Evolutionary conservation across 2,797 vertebrate species (phyloP), one percentile per base, ranked within the genome.

Genomic region (Sandelia bainsii): DNA sequence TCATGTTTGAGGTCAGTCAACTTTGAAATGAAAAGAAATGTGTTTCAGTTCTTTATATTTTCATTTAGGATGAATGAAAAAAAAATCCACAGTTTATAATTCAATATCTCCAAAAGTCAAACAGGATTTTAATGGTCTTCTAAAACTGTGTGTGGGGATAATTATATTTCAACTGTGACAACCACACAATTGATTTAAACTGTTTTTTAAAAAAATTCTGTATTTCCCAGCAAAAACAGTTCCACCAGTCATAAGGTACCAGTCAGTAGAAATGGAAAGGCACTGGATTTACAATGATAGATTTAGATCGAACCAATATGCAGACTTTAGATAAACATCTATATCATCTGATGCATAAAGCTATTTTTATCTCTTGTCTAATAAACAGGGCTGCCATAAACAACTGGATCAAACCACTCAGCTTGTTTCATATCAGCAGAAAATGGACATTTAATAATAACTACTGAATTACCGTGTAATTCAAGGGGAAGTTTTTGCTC

Each of bases 11-110:
- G 65, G 58, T 79, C 62, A 69, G 37, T 17, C 1, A 8, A 52
- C 34, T 52, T 61, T 19, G 25, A 71, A 65, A 11, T 62, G 11
- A 58, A 71, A 54, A 10, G 34, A 52, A 19, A 44, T 60, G 37
- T 66, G 22, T 57, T 61, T 39, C 39, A 54, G 1, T 39, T 44
- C 20, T 56, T 3, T 13, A 29, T 50, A 32, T 53, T 53, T 80
- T 58, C 37, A 54, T 44, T 52, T 23, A 32, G 45, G 1, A 46
- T n/a, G 39, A 52, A 19, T 6, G 1, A 3, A n/a, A 10, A 37
- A 44, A 17, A 2, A 19, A 49, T 20, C 44, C 14, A n/a, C 14
- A 0, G 11, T 27, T 46, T 32, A 6, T 52, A 12, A 27, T 71
- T 50, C 46, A 49, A 6, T 62, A 45, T 45, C 7, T 60, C 4